These are phyloP conservation scores for Machimus rusticus DNA, from an alignment of 2,888 invertebrate species.

Conservation along the genomic window DNA sequence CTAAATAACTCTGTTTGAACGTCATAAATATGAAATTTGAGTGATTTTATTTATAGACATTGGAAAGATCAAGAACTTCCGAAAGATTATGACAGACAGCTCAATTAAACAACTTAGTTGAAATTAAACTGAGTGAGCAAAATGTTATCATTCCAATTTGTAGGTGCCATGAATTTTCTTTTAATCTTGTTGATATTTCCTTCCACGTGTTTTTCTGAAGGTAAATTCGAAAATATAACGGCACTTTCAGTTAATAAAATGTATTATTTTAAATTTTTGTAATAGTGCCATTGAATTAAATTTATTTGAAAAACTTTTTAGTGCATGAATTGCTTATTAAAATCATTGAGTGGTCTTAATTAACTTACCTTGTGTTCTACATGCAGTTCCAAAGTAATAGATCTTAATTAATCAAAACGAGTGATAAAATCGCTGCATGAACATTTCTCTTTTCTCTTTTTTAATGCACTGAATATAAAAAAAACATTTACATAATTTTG, in stretches of 20 bases:
- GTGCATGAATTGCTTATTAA: neutral
- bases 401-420: no score
- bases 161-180: neutral
- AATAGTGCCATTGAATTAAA: neutral
- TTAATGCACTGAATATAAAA: no score
- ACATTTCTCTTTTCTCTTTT: no score
- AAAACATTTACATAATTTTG: no score
- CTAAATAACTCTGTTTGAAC: neutral
- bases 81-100: neutral
- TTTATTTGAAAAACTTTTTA: neutral
- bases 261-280: neutral
- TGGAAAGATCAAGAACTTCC: neutral
- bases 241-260: neutral
- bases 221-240: neutral
- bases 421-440: no score
- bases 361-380: neutral
- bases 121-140: neutral
- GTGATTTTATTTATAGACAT: slow-evolving; percentile 5
- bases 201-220: neutral
- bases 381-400: no score
- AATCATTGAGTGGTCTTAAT: neutral
- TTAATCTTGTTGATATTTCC: neutral
- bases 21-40: neutral
- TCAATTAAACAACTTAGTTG: neutral
- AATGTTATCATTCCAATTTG: neutral